A percentile compares a stretch with the other conserved stretches of the same genome.
Evolutionary conservation across 2,113 vertebrate genomes (phyloP).

Genomic region (Ornithorhynchus anatinus): DNA sequence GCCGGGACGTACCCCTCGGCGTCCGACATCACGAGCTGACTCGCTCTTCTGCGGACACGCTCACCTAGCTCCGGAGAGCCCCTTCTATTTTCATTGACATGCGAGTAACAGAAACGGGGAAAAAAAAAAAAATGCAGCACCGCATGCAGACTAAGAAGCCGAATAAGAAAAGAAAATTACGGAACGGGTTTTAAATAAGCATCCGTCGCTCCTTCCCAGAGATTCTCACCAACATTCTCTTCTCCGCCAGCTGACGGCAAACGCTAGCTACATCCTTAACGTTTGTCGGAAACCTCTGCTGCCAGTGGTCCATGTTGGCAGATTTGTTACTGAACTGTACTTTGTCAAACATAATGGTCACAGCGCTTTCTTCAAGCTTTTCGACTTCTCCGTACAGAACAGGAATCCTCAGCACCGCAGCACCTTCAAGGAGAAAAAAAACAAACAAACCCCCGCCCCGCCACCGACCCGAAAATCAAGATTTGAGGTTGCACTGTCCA

Average conservation of each 20-base stretch:
- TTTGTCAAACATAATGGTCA: constrained; percentile 87
- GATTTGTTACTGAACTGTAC: constrained; percentile 86
- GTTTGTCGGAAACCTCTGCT: constrained; percentile 90
- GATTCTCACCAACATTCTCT: constrained; percentile 81
- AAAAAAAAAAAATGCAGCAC: not conserved
- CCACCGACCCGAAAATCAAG: too few species aligned
- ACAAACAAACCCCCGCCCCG: too few species aligned
- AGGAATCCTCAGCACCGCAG: constrained; percentile 89
- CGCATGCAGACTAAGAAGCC: not conserved
- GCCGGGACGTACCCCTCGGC: too few species aligned
- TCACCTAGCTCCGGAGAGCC: too few species aligned
- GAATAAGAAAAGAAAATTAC: not conserved
- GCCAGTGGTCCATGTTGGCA: constrained; percentile 89
- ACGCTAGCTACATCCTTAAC: constrained; percentile 86
- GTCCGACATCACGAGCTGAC: too few species aligned
- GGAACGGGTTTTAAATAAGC: not conserved
- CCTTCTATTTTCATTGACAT: too few species aligned
- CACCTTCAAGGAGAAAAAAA: constrained; percentile 65
- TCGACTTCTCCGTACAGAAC: constrained; percentile 91
- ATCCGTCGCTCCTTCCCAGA: not conserved
- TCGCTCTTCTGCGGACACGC: too few species aligned
- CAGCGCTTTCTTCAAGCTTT: constrained; percentile 87
- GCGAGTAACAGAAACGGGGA: not conserved
- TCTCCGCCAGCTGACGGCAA: constrained; percentile 87
- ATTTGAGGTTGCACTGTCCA: too few species aligned